Conservation (phyloP, 2,888 invertebrate species). For the Melolontha melolontha region DNA sequence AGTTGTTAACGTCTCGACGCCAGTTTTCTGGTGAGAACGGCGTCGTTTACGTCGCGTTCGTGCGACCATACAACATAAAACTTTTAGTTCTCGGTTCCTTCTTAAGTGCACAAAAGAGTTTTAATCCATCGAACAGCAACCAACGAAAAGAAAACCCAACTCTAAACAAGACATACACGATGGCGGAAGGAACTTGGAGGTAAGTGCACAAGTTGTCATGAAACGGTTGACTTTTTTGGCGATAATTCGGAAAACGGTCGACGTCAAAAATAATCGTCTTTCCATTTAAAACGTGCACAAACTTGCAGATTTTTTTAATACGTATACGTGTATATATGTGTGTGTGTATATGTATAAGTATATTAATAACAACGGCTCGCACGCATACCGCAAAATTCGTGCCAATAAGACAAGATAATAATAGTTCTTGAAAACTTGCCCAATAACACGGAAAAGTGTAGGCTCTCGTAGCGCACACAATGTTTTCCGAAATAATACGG, state of each 20-base stretch:
- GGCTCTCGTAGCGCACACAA: constrained; percentile 4
- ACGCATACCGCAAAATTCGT: constrained; percentile 30
- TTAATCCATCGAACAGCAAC: not conserved
- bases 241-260: constrained; percentile 1
- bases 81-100: constrained; percentile 26
- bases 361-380: constrained; percentile 20
- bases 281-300: not conserved
- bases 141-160: not conserved
- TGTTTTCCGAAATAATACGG: constrained; percentile 27
- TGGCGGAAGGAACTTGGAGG: constrained; percentile 36
- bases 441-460: constrained; percentile 41
- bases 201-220: constrained; percentile 4
- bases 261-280: too few relatives aligned
- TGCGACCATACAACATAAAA: constrained; percentile 12
- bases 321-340: not conserved
- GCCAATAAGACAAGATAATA: constrained; percentile 43
- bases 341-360: not conserved
- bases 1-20: constrained; percentile 46
- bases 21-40: constrained; percentile 49
- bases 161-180: constrained; percentile 10
- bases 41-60: constrained; percentile 49
- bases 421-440: constrained; percentile 43
- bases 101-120: constrained; percentile 14
- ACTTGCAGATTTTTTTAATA: constrained; percentile 17
- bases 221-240: not conserved